A percentile compares a stretch with the other conserved stretches of the same genome.
Conservation (phyloP, 2,797 vertebrate species). For the Xerus rutilus region DNA sequence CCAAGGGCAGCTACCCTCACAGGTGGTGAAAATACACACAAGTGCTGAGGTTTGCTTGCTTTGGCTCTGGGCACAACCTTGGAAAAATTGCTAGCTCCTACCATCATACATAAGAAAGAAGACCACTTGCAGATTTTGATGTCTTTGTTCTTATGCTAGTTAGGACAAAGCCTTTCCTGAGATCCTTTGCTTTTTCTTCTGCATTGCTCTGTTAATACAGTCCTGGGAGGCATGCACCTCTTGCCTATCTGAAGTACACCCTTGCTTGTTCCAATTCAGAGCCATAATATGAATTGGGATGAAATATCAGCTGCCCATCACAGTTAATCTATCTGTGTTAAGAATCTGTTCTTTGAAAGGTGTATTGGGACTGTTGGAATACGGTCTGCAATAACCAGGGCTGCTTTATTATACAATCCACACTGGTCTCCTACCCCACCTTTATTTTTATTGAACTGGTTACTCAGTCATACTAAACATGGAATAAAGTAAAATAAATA, state of each 20-base stretch:
- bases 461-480: conserved; percentile 88
- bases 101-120: background rate
- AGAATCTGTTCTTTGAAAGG: conserved; percentile 87
- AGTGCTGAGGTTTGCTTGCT: background rate
- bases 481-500: conserved; percentile 89
- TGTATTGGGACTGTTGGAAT: conserved; percentile 82
- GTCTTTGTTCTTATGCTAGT: conserved; percentile 15
- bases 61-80: background rate
- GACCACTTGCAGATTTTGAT: background rate
- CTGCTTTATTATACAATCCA: conserved; percentile 86
- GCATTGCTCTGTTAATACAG: background rate
- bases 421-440: conserved; percentile 80
- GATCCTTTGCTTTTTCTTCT: background rate
- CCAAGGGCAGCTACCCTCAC: fast-evolving
- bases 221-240: background rate
- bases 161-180: background rate
- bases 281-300: conserved; percentile 81
- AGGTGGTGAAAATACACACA: background rate
- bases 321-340: conserved; percentile 80
- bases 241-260: conserved; percentile 53
- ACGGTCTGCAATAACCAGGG: conserved; percentile 74
- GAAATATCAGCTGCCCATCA: conserved; percentile 82
- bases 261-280: conserved; percentile 83
- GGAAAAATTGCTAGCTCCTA: background rate
- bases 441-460: conserved; percentile 85